phyloP scores from a whole-genome alignment of 2,113 vertebrate genomes.

The Caracal caracal region DNA sequence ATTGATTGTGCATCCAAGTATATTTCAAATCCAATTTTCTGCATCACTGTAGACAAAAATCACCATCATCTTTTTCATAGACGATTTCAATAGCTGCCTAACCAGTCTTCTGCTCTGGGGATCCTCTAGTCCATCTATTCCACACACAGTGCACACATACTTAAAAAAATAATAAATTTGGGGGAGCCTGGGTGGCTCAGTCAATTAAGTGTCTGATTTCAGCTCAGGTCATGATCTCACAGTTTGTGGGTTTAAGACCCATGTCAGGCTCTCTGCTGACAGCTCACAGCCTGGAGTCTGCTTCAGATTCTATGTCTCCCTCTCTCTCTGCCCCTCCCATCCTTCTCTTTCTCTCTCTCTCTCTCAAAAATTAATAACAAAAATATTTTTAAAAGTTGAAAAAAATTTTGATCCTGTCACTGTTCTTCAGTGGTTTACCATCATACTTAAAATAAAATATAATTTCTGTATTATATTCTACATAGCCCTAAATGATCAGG shows the following conservation, averaged over 20 bases:
- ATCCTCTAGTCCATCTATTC: background rate
- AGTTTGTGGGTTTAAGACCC: too few species aligned
- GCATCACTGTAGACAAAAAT: background rate
- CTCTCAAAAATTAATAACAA: too few species aligned
- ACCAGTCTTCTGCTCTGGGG: background rate
- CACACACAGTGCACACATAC: background rate
- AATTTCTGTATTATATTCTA: background rate
- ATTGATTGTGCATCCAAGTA: background rate
- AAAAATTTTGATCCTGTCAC: background rate
- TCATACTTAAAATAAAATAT: background rate
- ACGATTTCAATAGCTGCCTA: background rate
- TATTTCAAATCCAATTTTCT: background rate
- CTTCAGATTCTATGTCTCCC: too few species aligned
- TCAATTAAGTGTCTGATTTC: too few species aligned
- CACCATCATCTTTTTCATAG: background rate
- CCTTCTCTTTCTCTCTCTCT: too few species aligned
- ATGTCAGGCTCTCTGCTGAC: too few species aligned
- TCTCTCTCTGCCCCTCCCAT: too few species aligned
- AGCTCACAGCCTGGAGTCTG: too few species aligned
- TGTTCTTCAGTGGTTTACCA: background rate
- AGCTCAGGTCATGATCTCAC: too few species aligned
- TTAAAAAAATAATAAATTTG: background rate
- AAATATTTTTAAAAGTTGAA: too few species aligned
- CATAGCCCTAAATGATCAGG: background rate
- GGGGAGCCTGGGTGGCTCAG: too few species aligned